These are phyloP conservation scores for Cromileptes altivelis DNA, from an alignment of 2,113 vertebrate genomes.

Conservation along the genomic window DNA sequence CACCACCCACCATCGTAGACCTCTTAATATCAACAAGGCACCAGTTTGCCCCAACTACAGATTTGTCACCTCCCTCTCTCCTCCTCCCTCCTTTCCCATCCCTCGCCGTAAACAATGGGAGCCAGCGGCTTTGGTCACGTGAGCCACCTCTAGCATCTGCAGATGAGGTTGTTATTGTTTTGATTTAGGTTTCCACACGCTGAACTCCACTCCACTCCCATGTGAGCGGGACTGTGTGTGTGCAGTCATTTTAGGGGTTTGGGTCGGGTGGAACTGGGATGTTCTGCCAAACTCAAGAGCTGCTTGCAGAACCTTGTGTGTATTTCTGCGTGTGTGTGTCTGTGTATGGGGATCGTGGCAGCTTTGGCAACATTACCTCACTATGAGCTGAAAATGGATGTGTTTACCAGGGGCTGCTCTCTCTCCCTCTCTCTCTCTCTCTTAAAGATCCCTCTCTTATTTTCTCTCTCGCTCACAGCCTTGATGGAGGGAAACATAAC, in stretches of 20 bases:
- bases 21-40: slow-evolving; percentile 59
- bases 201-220: slow-evolving; percentile 46
- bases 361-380: slow-evolving; percentile 66
- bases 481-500: slow-evolving; percentile 54
- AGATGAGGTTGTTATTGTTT: slow-evolving; percentile 77
- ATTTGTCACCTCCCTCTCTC: slow-evolving; percentile 53
- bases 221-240: slow-evolving; percentile 19
- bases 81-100: not conserved
- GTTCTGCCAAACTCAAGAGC: slow-evolving; percentile 71
- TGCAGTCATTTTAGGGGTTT: slow-evolving; percentile 45
- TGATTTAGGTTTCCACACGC: slow-evolving; percentile 62
- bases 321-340: not conserved
- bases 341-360: slow-evolving; percentile 24
- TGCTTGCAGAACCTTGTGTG: slow-evolving; percentile 69
- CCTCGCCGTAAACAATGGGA: slow-evolving; percentile 64
- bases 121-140: slow-evolving; percentile 59
- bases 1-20: not conserved
- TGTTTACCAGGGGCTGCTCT: slow-evolving; percentile 66
- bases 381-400: slow-evolving; percentile 67
- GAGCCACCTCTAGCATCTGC: slow-evolving; percentile 56
- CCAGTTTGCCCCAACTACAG: slow-evolving; percentile 57
- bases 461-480: slow-evolving; percentile 44
- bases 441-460: slow-evolving; percentile 33
- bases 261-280: slow-evolving; percentile 53
- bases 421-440: slow-evolving; percentile 1